A percentile compares a stretch with the other conserved stretches of the same genome.
Conservation (phyloP, 2,113 vertebrate species). For the Paradisaea rubra region DNA sequence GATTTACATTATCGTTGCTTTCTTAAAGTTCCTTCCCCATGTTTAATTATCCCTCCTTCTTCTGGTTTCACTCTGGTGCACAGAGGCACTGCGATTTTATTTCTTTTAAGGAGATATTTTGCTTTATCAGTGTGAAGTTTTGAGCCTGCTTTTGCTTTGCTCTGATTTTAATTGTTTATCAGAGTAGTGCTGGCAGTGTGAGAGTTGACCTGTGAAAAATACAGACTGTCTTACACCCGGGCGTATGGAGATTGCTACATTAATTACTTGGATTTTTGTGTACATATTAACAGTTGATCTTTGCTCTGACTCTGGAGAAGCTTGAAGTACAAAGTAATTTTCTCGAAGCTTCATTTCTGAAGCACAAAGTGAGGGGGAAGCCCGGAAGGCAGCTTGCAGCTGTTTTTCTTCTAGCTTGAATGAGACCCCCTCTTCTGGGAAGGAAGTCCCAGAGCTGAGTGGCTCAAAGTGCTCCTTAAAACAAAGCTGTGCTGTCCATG, state of each 20-base stretch:
- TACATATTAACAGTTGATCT: neutral
- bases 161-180: neutral
- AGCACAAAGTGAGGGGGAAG: neutral
- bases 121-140: neutral
- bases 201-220: neutral
- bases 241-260: neutral
- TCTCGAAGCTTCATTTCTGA: neutral
- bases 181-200: neutral
- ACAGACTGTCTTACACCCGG: rapidly evolving
- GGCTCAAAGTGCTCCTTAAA: neutral
- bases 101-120: neutral
- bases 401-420: neutral
- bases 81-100: neutral
- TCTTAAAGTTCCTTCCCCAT: neutral
- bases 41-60: neutral
- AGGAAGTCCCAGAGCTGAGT: neutral
- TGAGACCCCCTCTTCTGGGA: neutral
- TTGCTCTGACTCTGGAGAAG: neutral
- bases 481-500: neutral
- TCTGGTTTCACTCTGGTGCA: neutral
- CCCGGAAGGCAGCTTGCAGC: neutral
- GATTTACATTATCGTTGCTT: neutral
- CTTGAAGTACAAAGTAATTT: neutral
- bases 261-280: neutral
- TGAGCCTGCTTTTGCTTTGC: neutral